phyloP scores from a whole-genome alignment of 2,797 vertebrate species.

The Parambassis ranga region DNA sequence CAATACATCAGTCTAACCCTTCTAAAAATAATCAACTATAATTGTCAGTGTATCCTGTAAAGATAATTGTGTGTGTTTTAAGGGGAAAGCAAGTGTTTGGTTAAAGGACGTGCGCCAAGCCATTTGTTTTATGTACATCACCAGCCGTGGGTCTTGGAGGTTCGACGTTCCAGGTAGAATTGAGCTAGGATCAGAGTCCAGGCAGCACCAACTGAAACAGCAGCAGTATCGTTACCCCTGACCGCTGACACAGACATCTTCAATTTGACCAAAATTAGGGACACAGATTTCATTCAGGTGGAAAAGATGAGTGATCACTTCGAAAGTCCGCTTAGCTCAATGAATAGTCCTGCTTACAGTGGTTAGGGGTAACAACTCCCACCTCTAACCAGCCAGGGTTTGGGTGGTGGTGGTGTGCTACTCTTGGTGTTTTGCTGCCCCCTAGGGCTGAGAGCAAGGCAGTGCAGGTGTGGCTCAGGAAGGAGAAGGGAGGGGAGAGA shows the following conservation, averaged over 20 bases:
- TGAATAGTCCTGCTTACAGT: conserved; percentile 9
- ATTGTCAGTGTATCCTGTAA: not conserved
- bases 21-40: conserved; percentile 1
- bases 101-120: conserved; percentile 32
- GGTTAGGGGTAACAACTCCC: conserved; percentile 34
- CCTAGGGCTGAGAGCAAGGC: conserved; percentile 72
- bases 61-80: conserved; percentile 6
- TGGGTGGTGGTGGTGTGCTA: conserved; percentile 33
- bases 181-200: conserved; percentile 54
- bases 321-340: not conserved
- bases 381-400: conserved; percentile 29
- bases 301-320: conserved; percentile 7
- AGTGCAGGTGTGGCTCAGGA: conserved; percentile 74
- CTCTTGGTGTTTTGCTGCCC: conserved; percentile 72
- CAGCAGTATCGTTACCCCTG: conserved; percentile 44
- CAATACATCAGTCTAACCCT: not conserved
- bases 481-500: conserved; percentile 1
- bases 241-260: conserved; percentile 28
- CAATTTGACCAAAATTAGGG: not conserved
- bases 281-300: conserved; percentile 31
- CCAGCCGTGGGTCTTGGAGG: conserved; percentile 60
- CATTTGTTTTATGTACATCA: conserved; percentile 55
- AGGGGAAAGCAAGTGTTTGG: not conserved
- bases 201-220: conserved; percentile 54
- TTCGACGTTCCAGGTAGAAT: conserved; percentile 45